Evolutionary conservation across 2,888 invertebrate genomes (phyloP).

Genomic region (Heliconius cydno): DNA sequence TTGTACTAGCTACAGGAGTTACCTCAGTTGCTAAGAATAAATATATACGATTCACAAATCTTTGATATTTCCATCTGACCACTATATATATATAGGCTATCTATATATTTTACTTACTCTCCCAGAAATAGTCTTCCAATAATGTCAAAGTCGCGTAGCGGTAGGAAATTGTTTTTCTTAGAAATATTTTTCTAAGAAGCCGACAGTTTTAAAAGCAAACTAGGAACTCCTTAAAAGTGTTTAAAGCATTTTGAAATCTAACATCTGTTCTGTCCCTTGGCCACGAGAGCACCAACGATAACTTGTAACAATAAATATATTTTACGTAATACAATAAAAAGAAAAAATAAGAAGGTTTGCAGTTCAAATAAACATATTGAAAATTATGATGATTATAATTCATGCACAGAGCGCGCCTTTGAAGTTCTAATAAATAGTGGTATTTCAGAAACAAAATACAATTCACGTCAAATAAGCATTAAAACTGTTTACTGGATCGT

Average conservation of each 20-base stretch:
- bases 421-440: slow-evolving; percentile 32
- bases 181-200: neutral
- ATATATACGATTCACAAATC: too few relatives aligned
- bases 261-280: too few relatives aligned
- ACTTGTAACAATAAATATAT: neutral
- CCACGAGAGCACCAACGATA: neutral
- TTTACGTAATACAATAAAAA: slow-evolving; percentile 3
- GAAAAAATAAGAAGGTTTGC: neutral
- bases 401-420: slow-evolving; percentile 8
- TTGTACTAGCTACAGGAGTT: too few relatives aligned
- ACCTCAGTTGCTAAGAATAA: too few relatives aligned
- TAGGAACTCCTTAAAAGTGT: neutral
- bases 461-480: slow-evolving; percentile 19
- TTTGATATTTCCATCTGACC: too few relatives aligned
- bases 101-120: too few relatives aligned
- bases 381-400: slow-evolving; percentile 26
- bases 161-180: neutral
- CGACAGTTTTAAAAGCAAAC: neutral
- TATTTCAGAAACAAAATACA: slow-evolving; percentile 21
- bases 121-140: too few relatives aligned
- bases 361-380: slow-evolving; percentile 17
- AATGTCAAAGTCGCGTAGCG: neutral
- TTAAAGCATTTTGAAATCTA: too few relatives aligned
- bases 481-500: slow-evolving; percentile 19
- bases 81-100: too few relatives aligned